Conservation (phyloP, 1,140 invertebrate species). For the Tigriopus japonicus region DNA sequence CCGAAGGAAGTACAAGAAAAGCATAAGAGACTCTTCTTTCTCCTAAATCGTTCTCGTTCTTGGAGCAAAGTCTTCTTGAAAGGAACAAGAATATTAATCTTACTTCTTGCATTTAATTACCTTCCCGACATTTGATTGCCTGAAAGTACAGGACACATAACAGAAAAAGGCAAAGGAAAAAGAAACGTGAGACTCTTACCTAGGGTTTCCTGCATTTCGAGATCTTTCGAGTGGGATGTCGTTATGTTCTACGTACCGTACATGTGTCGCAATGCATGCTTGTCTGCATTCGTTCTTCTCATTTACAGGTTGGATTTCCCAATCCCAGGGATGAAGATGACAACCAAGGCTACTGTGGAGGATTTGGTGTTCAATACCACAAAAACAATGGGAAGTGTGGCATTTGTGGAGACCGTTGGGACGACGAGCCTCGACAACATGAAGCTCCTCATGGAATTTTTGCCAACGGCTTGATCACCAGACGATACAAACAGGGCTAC, state of each 20-base stretch:
- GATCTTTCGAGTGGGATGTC: not conserved
- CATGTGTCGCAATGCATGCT: not conserved
- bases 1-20: too few relatives aligned
- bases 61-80: too few relatives aligned
- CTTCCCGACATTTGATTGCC: too few relatives aligned
- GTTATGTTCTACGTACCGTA: not conserved
- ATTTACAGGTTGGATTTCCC: conserved; percentile 15
- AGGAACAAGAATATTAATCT: too few relatives aligned
- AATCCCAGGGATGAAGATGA: conserved; percentile 20
- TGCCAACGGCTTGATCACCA: conserved; percentile 23
- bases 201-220: not conserved
- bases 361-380: conserved; percentile 16
- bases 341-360: conserved; percentile 20
- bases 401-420: conserved; percentile 18
- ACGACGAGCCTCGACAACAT: conserved; percentile 13
- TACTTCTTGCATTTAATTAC: too few relatives aligned
- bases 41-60: too few relatives aligned
- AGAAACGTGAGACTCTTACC: too few relatives aligned
- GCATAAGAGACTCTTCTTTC: too few relatives aligned
- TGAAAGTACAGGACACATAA: too few relatives aligned
- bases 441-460: conserved; percentile 22
- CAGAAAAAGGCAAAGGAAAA: too few relatives aligned
- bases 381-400: conserved; percentile 17
- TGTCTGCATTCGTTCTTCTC: not conserved
- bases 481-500: conserved; percentile 19